A percentile compares a stretch with the other conserved stretches of the same genome.
phyloP scores from a whole-genome alignment of 1,140 invertebrate genomes.

The Scaptomyza graminum region DNA sequence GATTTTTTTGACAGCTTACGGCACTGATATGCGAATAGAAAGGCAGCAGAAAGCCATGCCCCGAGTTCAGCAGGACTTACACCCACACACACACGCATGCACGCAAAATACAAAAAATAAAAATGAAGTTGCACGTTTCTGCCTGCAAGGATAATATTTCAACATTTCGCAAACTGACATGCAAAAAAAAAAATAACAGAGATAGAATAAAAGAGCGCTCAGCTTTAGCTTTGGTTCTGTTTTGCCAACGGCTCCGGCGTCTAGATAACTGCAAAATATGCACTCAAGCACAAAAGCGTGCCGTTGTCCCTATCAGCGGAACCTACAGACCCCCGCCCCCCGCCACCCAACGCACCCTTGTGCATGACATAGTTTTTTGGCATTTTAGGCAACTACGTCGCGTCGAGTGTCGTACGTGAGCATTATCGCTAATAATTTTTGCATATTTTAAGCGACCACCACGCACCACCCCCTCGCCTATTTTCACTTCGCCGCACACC shows the following conservation, averaged over 20 bases:
- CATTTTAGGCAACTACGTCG: conserved; percentile 57
- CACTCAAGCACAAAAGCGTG: conserved; percentile 82
- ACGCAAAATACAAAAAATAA: conserved; percentile 30
- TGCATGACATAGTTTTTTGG: conserved; percentile 33
- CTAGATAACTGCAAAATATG: conserved; percentile 81
- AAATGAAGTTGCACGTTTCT: conserved; percentile 80
- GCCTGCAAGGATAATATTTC: conserved; percentile 83
- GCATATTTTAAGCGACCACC: conserved; percentile 59
- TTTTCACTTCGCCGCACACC: no score
- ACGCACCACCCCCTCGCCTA: background rate
- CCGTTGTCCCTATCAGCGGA: conserved; percentile 48
- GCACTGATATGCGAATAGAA: conserved; percentile 30
- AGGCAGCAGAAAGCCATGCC: conserved; percentile 30
- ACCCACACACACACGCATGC: background rate
- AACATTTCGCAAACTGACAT: conserved; percentile 71
- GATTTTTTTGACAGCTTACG: conserved; percentile 22
- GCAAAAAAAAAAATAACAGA: conserved; percentile 49
- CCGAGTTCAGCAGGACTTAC: conserved; percentile 24
- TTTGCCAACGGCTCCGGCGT: conserved; percentile 44
- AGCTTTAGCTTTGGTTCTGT: conserved; percentile 10
- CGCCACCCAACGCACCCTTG: background rate
- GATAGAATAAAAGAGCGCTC: conserved; percentile 35
- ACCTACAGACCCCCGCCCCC: conserved; percentile 12
- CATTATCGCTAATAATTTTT: conserved; percentile 83
- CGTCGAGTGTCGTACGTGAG: conserved; percentile 77